These are phyloP conservation scores for Ormyrus labotus DNA, from an alignment of 2,888 invertebrate genomes.

Conservation along the genomic window DNA sequence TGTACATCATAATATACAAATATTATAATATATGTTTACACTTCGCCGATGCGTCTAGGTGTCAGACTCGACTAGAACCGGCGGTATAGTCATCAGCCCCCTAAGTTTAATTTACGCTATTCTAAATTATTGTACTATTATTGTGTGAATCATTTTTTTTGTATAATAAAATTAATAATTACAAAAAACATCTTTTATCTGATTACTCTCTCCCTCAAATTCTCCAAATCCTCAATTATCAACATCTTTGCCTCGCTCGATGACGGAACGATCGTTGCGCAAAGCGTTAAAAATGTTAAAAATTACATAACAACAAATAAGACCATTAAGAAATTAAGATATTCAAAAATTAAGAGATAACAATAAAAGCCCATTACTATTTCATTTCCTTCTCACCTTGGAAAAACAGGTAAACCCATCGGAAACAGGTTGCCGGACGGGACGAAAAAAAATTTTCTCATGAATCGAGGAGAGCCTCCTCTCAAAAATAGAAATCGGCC, in stretches of 20 bases:
- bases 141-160: slow-evolving; percentile 58
- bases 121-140: slow-evolving; percentile 53
- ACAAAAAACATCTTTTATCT: slow-evolving; percentile 34
- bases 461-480: background rate
- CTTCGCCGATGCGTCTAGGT: slow-evolving; percentile 61
- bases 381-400: too few species aligned
- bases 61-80: slow-evolving; percentile 65
- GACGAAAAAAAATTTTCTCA: slow-evolving; percentile 32
- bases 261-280: too few species aligned
- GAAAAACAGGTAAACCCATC: background rate
- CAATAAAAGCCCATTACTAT: background rate
- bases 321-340: slow-evolving; percentile 2
- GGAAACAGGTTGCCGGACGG: background rate
- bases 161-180: slow-evolving; percentile 65
- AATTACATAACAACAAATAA: background rate
- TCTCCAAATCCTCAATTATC: too few species aligned
- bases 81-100: slow-evolving; percentile 60
- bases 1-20: slow-evolving; percentile 23
- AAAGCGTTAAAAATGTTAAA: background rate
- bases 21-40: slow-evolving; percentile 11
- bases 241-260: too few species aligned
- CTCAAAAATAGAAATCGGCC: slow-evolving; percentile 8
- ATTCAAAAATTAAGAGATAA: background rate
- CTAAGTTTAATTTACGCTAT: slow-evolving; percentile 50
- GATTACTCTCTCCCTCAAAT: background rate